These are phyloP conservation scores for Bicyclus anynana DNA, from an alignment of 1,140 invertebrate genomes.

Conservation along the genomic window DNA sequence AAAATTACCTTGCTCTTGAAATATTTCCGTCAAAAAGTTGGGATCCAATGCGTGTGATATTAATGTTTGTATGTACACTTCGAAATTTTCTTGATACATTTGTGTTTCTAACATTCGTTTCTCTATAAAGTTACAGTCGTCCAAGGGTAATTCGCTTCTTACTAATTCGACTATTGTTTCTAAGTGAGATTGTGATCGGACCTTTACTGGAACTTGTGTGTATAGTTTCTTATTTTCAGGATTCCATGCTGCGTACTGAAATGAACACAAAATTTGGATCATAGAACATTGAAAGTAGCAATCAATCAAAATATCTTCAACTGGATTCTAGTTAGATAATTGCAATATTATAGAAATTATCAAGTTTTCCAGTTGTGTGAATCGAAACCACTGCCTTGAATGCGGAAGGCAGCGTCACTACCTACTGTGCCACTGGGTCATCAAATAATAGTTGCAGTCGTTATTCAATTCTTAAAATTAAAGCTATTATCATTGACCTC, in stretches of 20 bases:
- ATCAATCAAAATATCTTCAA: too few species aligned
- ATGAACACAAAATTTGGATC: not conserved
- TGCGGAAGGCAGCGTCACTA: too few species aligned
- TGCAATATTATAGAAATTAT: too few species aligned
- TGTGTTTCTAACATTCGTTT: slow-evolving; percentile 86
- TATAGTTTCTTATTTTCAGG: slow-evolving; percentile 87
- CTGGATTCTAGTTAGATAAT: too few species aligned
- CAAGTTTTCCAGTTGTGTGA: too few species aligned
- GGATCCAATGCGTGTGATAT: slow-evolving; percentile 93
- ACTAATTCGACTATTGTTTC: slow-evolving; percentile 90
- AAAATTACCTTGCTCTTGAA: slow-evolving; percentile 89
- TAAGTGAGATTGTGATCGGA: slow-evolving; percentile 83
- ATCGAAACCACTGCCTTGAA: too few species aligned
- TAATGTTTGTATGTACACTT: slow-evolving; percentile 93
- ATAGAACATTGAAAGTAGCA: too few species aligned
- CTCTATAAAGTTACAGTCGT: slow-evolving; percentile 85
- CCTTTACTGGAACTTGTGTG: slow-evolving; percentile 85
- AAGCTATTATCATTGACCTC: too few species aligned
- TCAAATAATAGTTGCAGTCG: too few species aligned
- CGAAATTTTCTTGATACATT: slow-evolving; percentile 90
- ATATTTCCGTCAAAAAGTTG: slow-evolving; percentile 92
- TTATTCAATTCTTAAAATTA: too few species aligned
- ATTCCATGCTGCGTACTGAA: slow-evolving; percentile 88
- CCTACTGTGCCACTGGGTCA: too few species aligned
- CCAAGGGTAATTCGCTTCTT: slow-evolving; percentile 82